Base-by-base conservation (phyloP, 2,797 vertebrate species). In the Fringilla coelebs region DNA sequence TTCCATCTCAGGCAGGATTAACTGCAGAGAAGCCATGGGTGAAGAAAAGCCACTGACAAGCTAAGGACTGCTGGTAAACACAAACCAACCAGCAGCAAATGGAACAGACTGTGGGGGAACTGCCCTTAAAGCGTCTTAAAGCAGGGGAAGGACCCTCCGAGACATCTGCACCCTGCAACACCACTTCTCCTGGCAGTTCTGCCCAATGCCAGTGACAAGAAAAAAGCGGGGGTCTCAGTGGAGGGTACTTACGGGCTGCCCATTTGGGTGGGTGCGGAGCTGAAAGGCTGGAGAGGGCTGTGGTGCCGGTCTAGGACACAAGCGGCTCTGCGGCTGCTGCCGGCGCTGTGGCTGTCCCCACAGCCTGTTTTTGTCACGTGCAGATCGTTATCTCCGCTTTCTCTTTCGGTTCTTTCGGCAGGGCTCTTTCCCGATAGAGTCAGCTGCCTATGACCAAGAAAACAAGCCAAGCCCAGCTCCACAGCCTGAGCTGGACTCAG, bases 401-500 rank as follows among this genome's bases (percentile, higher is more conserved):
- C 95, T 45, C 20, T 94, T 96, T 96, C 78, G 19, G 1, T 94
- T 96, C 15, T 31, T 19, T 46, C 15, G 6, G n/a, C 34, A 16
- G 6, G 9, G 38, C 89, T 70, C 45, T 71, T 89, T 74, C 58
- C 55, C 4, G 4, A 4, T 29, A 13, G 46, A 46, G 24, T 81
- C 55, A 82, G 66, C 28, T 43, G 55, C 26, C 24, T 14, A 28
- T 1, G 6, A 54, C 19, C 22, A 20, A 22, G 26, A 24, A 93
- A 91, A 84, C 32, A 86, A 80, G 20, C 8, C 2, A 4, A 91
- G 34, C 13, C 20, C 40, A 48, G 71, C 21, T 28, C 29, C 0
- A 1, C 29, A 0, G 0, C 32, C 18, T 1, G 2, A 70, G 54
- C 10, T 1, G 2, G 13, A n/a, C 22, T 13, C 45, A 36, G 29